Conservation (phyloP, 2,888 invertebrate genomes). For the Taphrorychus bicolor region DNA sequence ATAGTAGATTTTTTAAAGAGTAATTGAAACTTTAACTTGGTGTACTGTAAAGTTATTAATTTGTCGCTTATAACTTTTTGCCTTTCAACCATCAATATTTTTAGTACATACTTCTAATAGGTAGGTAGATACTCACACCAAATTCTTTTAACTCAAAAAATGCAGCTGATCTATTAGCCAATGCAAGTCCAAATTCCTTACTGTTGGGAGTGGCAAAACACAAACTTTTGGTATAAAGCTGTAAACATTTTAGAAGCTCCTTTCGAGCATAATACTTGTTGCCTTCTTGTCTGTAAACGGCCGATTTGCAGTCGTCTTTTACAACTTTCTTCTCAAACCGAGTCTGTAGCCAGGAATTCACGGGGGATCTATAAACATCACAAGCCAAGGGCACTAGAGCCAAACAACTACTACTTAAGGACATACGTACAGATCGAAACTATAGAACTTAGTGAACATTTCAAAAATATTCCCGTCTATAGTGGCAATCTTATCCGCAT, state of each 20-base stretch:
- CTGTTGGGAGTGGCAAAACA: constrained; percentile 65
- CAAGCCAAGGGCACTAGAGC: background rate
- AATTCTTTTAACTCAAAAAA: constrained; percentile 67
- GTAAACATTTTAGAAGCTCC: constrained; percentile 63
- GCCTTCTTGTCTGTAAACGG: constrained; percentile 61
- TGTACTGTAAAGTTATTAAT: no score
- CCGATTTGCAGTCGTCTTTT: constrained; percentile 55
- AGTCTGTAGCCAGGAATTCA: constrained; percentile 55
- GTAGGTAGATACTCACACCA: constrained; percentile 24
- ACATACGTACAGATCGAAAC: constrained; percentile 49
- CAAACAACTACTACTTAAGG: background rate
- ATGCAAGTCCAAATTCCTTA: constrained; percentile 67
- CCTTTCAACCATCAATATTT: no score
- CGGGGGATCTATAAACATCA: constrained; percentile 51
- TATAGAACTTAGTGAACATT: constrained; percentile 51
- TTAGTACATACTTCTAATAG: no score
- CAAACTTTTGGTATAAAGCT: constrained; percentile 70
- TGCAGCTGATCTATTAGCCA: constrained; percentile 75
- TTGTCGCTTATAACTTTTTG: no score
- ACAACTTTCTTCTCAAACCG: constrained; percentile 50
- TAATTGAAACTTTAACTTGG: no score
- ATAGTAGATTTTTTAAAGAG: no score
- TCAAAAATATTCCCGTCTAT: constrained; percentile 52
- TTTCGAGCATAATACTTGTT: constrained; percentile 67
- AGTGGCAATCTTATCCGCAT: constrained; percentile 50